Evolutionary conservation across 2,888 invertebrate species (phyloP).

Genomic region (Ochropacha duplaris): DNA sequence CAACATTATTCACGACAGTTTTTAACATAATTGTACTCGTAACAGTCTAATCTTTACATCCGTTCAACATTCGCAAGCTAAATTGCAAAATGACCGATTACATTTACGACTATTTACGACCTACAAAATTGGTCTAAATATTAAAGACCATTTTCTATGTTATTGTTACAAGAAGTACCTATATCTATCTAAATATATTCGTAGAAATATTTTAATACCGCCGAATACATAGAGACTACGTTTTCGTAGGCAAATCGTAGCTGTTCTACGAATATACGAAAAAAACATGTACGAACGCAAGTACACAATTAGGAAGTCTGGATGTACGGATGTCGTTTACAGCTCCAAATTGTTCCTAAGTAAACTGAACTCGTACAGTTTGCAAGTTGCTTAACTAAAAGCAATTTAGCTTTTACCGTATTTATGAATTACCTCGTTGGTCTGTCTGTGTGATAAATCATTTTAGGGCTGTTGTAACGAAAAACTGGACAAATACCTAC

Average conservation of each 20-base stretch:
- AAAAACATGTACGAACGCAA: neutral
- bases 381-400: neutral
- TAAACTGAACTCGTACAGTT: neutral
- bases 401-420: slow-evolving; percentile 4
- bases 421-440: neutral
- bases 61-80: slow-evolving; percentile 36
- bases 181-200: neutral
- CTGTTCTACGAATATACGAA: neutral
- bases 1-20: neutral
- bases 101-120: slow-evolving; percentile 19
- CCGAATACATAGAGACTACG: no score
- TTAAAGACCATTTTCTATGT: neutral
- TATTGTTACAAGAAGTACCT: neutral
- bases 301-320: neutral
- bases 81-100: slow-evolving; percentile 37
- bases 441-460: neutral
- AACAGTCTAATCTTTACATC: slow-evolving; percentile 29
- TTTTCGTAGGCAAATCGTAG: neutral
- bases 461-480: neutral
- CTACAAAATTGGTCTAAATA: neutral
- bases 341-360: neutral
- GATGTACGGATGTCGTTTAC: neutral
- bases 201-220: no score
- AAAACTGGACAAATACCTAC: neutral
- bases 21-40: slow-evolving; percentile 8